Percentiles rank a stretch among this genome's conserved stretches.
These are phyloP conservation scores for Myopa tessellatipennis DNA, from an alignment of 2,888 invertebrate genomes.

Conservation along the genomic window DNA sequence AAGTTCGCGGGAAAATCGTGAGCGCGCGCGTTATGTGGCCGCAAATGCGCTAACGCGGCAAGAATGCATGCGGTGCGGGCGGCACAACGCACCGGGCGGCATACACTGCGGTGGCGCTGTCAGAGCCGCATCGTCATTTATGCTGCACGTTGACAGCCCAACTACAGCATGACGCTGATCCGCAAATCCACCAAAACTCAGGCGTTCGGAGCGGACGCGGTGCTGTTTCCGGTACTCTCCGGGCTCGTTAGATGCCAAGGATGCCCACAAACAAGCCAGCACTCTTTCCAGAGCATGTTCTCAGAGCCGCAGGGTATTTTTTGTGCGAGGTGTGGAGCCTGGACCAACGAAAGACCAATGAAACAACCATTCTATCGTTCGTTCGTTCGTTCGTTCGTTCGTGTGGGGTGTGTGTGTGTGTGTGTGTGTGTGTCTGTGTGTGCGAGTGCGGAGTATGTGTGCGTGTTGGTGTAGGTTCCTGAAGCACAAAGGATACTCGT, in stretches of 20 bases:
- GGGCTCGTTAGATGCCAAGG: not conserved
- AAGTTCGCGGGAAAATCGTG: conserved; percentile 1
- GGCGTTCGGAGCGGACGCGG: not conserved
- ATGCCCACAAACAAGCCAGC: not conserved
- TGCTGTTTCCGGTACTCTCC: not conserved
- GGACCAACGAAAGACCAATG: not conserved
- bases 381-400: not conserved
- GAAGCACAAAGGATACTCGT: not conserved
- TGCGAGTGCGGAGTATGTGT: not conserved
- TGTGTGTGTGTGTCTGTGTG: not conserved
- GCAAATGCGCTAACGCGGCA: conserved; percentile 30
- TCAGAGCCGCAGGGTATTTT: not conserved
- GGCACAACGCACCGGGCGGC: not conserved
- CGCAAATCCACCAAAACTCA: not conserved
- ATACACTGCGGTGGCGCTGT: not conserved
- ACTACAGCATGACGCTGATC: not conserved
- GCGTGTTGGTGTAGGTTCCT: not conserved
- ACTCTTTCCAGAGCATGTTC: not conserved
- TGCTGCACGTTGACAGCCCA: not conserved
- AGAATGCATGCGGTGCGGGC: not conserved
- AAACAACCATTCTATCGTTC: not conserved
- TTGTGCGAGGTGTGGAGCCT: not conserved
- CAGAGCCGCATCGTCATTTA: conserved; percentile 8
- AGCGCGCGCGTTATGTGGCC: conserved; percentile 9
- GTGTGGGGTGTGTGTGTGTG: not conserved